These are phyloP conservation scores for Pteropus rufus DNA, from an alignment of 2,797 vertebrate genomes.

Conservation along the genomic window DNA sequence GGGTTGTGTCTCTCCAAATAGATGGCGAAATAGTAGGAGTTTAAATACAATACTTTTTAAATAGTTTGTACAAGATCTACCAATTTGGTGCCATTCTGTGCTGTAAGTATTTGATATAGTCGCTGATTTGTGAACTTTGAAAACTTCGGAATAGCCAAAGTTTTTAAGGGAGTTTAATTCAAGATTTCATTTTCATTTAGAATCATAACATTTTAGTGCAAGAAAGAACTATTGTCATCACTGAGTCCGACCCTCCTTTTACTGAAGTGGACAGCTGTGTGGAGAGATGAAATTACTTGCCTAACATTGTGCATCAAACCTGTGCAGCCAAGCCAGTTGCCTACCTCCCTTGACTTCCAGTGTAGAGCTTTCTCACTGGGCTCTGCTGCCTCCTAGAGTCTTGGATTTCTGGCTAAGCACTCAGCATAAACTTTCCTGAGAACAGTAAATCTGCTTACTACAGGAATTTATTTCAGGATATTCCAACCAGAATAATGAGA, in stretches of 20 bases:
- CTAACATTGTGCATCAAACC: not conserved
- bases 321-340: not conserved
- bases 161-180: not conserved
- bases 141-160: no score
- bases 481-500: not conserved
- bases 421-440: not conserved
- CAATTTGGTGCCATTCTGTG: not conserved
- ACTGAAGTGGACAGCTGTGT: not conserved
- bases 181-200: not conserved
- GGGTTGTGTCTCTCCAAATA: not conserved
- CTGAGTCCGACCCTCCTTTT: not conserved
- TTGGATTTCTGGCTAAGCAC: not conserved
- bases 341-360: not conserved
- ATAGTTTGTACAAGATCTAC: not conserved
- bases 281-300: not conserved
- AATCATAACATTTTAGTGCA: not conserved
- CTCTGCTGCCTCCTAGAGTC: not conserved
- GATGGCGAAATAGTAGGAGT: not conserved
- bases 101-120: not conserved
- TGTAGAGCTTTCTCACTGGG: not conserved
- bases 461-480: not conserved
- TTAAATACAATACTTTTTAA: not conserved
- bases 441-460: not conserved
- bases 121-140: not conserved
- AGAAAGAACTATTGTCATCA: not conserved